These are phyloP conservation scores for Prunella fulvescens DNA, from an alignment of 2,113 vertebrate genomes.

Conservation along the genomic window DNA sequence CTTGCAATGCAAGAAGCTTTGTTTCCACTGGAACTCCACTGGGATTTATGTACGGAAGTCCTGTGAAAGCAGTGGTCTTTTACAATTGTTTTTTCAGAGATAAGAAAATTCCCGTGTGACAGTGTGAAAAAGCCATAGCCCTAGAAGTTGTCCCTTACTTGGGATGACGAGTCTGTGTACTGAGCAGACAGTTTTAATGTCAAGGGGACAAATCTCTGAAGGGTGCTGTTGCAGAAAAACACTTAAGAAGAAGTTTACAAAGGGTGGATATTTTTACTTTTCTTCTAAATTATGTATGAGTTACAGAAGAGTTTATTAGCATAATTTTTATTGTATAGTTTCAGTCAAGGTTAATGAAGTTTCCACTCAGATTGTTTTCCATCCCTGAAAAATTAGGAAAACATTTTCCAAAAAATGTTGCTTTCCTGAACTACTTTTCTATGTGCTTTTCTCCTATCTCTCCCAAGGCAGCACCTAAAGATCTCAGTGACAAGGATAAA, in stretches of 20 bases:
- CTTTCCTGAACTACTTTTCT: background rate
- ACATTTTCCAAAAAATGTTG: background rate
- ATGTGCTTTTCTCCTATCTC: fast-evolving
- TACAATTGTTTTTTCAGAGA: background rate
- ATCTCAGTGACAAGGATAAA: background rate
- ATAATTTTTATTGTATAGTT: background rate
- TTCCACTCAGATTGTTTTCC: background rate
- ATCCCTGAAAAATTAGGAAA: background rate
- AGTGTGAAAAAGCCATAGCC: background rate
- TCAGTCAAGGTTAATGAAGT: background rate
- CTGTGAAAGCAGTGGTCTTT: background rate
- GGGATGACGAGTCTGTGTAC: background rate
- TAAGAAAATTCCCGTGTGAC: background rate
- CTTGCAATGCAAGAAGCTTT: background rate
- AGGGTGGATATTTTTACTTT: background rate
- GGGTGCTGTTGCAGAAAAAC: fast-evolving
- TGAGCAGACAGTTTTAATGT: background rate
- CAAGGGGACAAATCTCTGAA: background rate
- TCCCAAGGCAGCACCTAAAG: background rate
- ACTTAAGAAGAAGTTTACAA: background rate
- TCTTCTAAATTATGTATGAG: background rate
- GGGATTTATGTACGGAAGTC: background rate
- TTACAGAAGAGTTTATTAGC: background rate
- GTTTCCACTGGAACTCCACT: background rate
- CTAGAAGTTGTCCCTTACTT: background rate